Conservation (phyloP, 2,888 invertebrate genomes). For the Tipula unca region DNA sequence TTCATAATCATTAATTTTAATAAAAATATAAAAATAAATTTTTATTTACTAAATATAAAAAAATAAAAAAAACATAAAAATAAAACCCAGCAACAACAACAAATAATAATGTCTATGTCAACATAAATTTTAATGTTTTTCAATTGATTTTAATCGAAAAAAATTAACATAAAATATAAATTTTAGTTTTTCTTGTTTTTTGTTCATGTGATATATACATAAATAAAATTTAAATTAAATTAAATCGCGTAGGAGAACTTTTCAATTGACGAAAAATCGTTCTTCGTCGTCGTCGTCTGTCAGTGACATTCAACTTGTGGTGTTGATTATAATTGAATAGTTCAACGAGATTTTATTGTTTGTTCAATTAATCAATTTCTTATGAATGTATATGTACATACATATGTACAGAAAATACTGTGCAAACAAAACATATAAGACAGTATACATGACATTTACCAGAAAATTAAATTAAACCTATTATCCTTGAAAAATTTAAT, state of each 20-base stretch:
- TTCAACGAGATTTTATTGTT: background rate
- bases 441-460: background rate
- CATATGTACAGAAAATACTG: background rate
- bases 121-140: conserved; percentile 14
- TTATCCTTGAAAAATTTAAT: background rate
- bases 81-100: background rate
- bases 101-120: background rate
- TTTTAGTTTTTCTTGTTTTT: background rate
- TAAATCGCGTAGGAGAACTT: conserved; percentile 14
- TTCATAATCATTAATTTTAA: background rate
- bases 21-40: background rate
- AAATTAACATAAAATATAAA: background rate
- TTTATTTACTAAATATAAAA: background rate
- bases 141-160: conserved; percentile 10
- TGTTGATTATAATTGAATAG: background rate
- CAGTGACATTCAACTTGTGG: background rate
- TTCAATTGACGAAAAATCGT: background rate
- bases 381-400: background rate
- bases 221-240: background rate
- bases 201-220: background rate
- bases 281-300: background rate
- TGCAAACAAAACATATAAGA: background rate
- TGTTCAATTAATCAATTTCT: background rate
- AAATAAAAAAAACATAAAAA: background rate
- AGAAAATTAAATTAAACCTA: background rate